Conservation (phyloP, 2,113 vertebrate genomes). For the Orientallactaga bullata region DNA sequence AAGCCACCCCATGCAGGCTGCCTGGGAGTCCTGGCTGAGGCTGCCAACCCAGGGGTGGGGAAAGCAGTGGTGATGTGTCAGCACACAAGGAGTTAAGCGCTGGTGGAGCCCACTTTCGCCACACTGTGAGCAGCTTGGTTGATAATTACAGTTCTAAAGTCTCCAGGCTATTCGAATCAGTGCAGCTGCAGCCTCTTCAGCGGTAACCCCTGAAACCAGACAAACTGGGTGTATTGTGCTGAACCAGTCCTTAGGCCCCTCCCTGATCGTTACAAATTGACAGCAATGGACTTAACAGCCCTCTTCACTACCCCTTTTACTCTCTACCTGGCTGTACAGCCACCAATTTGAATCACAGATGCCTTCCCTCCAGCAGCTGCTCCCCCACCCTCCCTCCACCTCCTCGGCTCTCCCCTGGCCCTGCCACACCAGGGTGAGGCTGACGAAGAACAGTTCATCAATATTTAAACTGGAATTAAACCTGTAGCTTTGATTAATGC, state of each 20-base stretch:
- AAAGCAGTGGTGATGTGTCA: conserved; percentile 72
- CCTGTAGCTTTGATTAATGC: conserved; percentile 91
- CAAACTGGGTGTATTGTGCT: conserved; percentile 96
- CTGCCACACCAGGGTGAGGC: conserved; percentile 89
- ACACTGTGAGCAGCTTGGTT: conserved; percentile 94
- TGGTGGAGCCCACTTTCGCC: conserved; percentile 93
- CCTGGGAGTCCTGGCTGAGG: neutral
- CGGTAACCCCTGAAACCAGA: conserved; percentile 95
- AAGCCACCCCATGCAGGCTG: neutral
- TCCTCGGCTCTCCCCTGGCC: conserved; percentile 87
- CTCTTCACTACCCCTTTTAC: conserved; percentile 95
- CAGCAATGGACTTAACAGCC: conserved; percentile 96
- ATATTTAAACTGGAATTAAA: conserved; percentile 96
- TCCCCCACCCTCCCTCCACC: conserved; percentile 87
- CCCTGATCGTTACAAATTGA: conserved; percentile 99
- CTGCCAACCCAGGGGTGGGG: neutral
- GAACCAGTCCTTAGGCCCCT: conserved; percentile 94
- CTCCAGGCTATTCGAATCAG: conserved; percentile 93
- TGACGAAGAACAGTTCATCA: conserved; percentile 90
- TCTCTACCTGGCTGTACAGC: conserved; percentile 96
- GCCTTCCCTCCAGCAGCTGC: conserved; percentile 93
- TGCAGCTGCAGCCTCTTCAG: conserved; percentile 99
- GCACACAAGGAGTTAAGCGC: conserved; percentile 91
- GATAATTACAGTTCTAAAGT: conserved; percentile 98
- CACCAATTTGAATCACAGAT: conserved; percentile 95